A percentile compares a stretch with the other conserved stretches of the same genome.
Evolutionary conservation across 1,140 invertebrate genomes (phyloP).

Genomic region (Thalassaphorura encarpata): DNA sequence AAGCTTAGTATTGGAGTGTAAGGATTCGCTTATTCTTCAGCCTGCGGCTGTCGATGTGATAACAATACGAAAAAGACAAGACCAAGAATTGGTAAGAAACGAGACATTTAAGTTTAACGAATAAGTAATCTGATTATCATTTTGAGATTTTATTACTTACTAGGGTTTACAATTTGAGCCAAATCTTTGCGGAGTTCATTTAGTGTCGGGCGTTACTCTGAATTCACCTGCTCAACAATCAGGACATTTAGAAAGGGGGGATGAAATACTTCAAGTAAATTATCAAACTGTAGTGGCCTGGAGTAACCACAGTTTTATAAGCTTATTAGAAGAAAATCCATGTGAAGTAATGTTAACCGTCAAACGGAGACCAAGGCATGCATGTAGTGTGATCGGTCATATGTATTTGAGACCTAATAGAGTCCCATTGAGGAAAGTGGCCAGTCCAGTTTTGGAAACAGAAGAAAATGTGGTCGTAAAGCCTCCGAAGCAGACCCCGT

Average conservation of each 20-base stretch:
- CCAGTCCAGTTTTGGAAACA: constrained; percentile 2
- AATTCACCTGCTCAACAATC: constrained; percentile 25
- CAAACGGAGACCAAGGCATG: no score
- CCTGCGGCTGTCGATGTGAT: constrained; percentile 29
- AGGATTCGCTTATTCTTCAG: constrained; percentile 27
- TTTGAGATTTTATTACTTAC: neutral
- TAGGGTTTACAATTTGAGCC: constrained; percentile 30
- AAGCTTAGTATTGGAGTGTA: constrained; percentile 23
- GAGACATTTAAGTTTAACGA: no score
- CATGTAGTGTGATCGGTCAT: no score
- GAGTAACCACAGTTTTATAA: no score
- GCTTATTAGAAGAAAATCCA: no score
- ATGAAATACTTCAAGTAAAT: constrained; percentile 32
- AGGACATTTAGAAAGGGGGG: constrained; percentile 26
- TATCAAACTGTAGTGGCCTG: constrained; percentile 29
- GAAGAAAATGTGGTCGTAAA: neutral
- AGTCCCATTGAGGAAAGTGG: constrained; percentile 15
- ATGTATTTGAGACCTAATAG: constrained; percentile 26
- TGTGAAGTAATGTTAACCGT: no score
- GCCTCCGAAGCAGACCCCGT: no score
- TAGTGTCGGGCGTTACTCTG: constrained; percentile 24
- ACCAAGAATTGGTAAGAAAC: constrained; percentile 26
- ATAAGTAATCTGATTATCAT: neutral
- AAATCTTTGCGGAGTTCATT: constrained; percentile 19
- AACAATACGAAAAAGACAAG: constrained; percentile 26